Base-by-base conservation (phyloP, 1,140 invertebrate genomes). In the Zelostemma sp. region DNA sequence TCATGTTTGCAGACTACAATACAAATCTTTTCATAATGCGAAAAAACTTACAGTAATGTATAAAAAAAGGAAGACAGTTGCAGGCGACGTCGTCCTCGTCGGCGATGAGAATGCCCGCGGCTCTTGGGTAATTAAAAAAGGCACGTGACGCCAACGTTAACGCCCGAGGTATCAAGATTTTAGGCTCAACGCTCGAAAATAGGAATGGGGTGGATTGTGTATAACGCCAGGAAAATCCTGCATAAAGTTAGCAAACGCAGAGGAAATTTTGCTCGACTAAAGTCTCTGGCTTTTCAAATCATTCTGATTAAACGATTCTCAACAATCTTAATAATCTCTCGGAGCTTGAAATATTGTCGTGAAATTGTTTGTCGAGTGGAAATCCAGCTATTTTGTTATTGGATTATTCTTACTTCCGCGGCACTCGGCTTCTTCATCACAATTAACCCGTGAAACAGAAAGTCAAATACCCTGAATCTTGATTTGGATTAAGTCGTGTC, bases 91-190 rank as follows among this genome's bases (percentile, higher is more conserved):
- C 41, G 12, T 17, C 11, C 21, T 5, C 11, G 56, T n/a, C 35
- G 12, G 8, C 18, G 57, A 60, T 16, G 41, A 50, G 21, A 46
- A 58, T 31, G 15, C 49, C 38, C 40, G 54, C 60, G 59, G n/a
- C n/a, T 64, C 61, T 45, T 53, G 21, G 70, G 65, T 68, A 68
- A 72, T 72, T 68, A 73, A 69, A 73, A 73, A 59, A 59, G 59
- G 21, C 57, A 61, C 58, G 62, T 60, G 33, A 68, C 38, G 70
- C 58, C 40, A 40, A 17, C 43, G 19, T 14, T 58, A 64, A 53
- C 66, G 55, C 33, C 25, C n/a, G 31, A 51, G 49, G 33, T 17
- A 51, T 35, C 31, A 51, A 51, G 15, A 51, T 35, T 35, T 38
- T 51, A 28, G 14, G 31, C 49, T 35, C 5, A 19, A 2, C 14